Evolutionary conservation across 2,888 invertebrate genomes (phyloP).

Genomic region (Metallyticus violacea): DNA sequence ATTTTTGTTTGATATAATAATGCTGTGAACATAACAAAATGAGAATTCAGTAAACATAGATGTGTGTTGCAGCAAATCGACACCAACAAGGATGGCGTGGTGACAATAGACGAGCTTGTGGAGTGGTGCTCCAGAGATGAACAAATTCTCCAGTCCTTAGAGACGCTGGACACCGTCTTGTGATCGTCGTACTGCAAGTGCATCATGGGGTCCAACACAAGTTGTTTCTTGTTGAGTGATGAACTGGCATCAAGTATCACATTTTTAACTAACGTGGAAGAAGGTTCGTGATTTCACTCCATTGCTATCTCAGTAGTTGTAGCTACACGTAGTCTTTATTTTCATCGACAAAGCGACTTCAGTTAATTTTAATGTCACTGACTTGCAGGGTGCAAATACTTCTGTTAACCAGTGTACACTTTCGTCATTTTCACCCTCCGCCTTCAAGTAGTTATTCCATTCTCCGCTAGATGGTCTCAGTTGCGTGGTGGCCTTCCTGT

Average conservation of each 20-base stretch:
- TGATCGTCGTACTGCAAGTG: constrained; percentile 48
- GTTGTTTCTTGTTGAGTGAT: neutral
- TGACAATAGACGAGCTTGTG: constrained; percentile 76
- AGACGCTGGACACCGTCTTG: constrained; percentile 73
- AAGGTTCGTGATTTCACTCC: neutral
- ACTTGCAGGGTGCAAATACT: neutral
- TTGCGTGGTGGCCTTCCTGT: no score
- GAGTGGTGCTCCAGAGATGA: constrained; percentile 76
- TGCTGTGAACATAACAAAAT: no score
- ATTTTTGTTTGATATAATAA: no score
- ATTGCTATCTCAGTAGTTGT: neutral
- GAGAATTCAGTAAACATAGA: no score
- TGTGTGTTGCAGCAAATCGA: constrained; percentile 65
- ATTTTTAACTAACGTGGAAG: neutral
- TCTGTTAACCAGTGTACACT: no score
- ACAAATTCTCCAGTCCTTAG: constrained; percentile 63
- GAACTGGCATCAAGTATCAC: neutral
- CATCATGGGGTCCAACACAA: neutral
- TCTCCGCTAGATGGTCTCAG: no score
- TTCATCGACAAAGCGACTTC: neutral
- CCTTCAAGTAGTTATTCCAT: no score
- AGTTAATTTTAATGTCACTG: neutral
- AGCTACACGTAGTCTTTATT: neutral
- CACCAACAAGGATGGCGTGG: constrained; percentile 74
- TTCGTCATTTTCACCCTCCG: no score